phyloP scores from a whole-genome alignment of 2,113 vertebrate species.

The Mobula birostris region DNA sequence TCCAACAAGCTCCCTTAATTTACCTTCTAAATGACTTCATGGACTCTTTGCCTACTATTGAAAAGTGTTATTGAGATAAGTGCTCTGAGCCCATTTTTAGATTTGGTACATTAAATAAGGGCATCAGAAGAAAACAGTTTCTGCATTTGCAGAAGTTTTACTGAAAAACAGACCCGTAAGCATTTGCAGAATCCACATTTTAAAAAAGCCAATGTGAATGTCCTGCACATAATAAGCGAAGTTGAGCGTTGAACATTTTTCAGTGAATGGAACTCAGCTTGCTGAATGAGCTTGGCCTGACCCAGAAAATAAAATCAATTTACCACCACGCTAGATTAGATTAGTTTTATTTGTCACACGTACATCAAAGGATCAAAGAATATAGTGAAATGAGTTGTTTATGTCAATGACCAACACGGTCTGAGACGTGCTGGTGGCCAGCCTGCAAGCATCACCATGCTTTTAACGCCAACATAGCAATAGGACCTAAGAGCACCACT shows the following conservation, averaged over 20 bases:
- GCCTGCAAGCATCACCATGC: no score
- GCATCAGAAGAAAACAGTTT: not conserved
- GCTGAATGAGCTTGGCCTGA: not conserved
- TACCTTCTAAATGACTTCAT: not conserved
- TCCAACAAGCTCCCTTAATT: not conserved
- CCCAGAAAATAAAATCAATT: not conserved
- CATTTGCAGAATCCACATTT: not conserved
- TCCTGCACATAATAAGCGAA: not conserved
- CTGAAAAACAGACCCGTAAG: not conserved
- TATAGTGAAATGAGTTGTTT: no score
- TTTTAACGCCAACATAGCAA: no score
- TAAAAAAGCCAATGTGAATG: not conserved
- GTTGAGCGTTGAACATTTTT: not conserved
- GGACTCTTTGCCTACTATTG: not conserved
- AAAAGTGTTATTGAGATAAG: not conserved
- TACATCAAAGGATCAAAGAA: no score
- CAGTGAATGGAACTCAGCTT: not conserved
- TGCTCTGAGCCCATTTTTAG: not conserved
- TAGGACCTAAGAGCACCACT: not conserved
- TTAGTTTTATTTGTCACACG: no score
- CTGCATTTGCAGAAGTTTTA: not conserved
- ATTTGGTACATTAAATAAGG: not conserved
- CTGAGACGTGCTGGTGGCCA: no score
- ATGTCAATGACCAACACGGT: no score
- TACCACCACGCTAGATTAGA: not conserved